Percentiles rank a stretch among this genome's conserved stretches.
Evolutionary conservation across 2,888 invertebrate species (phyloP).

Genomic region (Ichneumon xanthorius): DNA sequence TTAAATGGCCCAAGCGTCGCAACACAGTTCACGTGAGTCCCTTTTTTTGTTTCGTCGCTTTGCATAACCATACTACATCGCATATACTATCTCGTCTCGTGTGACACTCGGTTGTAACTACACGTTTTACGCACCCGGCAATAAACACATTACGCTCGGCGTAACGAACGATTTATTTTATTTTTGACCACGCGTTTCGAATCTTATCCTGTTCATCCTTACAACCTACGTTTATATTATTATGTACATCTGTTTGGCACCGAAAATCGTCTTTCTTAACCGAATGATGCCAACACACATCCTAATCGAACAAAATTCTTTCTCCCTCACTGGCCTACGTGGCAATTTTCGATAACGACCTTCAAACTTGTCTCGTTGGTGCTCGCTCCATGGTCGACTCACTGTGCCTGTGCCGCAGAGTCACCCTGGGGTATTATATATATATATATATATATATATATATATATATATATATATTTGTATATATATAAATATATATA

Average conservation of each 20-base stretch:
- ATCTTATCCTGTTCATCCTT: slow-evolving; percentile 68
- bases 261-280: slow-evolving; percentile 76
- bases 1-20: slow-evolving; percentile 73
- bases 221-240: slow-evolving; percentile 81
- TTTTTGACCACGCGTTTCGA: slow-evolving; percentile 34
- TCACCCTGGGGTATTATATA: slow-evolving; percentile 69
- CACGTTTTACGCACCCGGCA: slow-evolving; percentile 33
- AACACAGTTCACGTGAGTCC: slow-evolving; percentile 78
- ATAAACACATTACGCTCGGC: slow-evolving; percentile 40
- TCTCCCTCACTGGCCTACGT: slow-evolving; percentile 49
- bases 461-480: too few relatives aligned
- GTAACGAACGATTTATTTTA: slow-evolving; percentile 32
- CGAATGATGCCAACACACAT: slow-evolving; percentile 73
- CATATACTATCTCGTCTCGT: slow-evolving; percentile 47
- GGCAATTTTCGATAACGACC: slow-evolving; percentile 53
- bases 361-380: slow-evolving; percentile 65
- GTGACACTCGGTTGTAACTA: slow-evolving; percentile 46
- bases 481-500: too few relatives aligned
- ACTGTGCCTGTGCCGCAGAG: slow-evolving; percentile 75
- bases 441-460: too few relatives aligned
- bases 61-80: slow-evolving; percentile 41
- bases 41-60: slow-evolving; percentile 50
- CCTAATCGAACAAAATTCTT: slow-evolving; percentile 60
- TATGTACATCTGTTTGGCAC: slow-evolving; percentile 84
- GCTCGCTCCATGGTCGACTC: slow-evolving; percentile 71